Evolutionary conservation across 2,797 vertebrate species (phyloP).

Genomic region (Bradypodion ventrale): DNA sequence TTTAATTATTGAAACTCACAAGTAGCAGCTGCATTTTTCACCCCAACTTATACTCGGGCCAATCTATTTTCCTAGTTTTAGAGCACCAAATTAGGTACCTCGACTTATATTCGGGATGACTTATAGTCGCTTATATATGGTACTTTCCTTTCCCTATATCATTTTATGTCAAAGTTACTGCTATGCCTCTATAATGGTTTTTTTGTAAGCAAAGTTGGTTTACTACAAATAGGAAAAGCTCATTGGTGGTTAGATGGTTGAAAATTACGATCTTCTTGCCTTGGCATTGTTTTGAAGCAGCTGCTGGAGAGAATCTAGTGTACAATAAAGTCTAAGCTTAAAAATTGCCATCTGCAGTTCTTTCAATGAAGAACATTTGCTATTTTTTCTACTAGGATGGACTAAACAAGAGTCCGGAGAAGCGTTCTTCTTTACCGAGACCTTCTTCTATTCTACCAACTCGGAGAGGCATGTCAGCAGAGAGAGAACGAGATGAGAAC

Average conservation of each 20-base stretch:
- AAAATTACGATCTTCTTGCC: background rate
- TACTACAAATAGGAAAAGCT: background rate
- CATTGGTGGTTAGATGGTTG: background rate
- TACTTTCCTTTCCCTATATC: background rate
- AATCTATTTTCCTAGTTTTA: too few relatives aligned
- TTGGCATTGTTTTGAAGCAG: background rate
- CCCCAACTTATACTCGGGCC: too few relatives aligned
- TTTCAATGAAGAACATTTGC: conserved; percentile 9
- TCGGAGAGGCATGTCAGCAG: conserved; percentile 83
- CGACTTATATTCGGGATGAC: too few relatives aligned
- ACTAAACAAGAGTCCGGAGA: conserved; percentile 89
- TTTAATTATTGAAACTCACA: too few relatives aligned
- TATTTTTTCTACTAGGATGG: conserved; percentile 83
- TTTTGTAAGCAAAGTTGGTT: background rate
- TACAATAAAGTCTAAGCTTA: background rate
- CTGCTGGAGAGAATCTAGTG: background rate
- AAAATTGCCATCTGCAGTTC: background rate
- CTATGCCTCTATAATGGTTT: background rate
- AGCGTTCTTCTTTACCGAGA: conserved; percentile 88
- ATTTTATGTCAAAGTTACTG: background rate
- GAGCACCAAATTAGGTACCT: too few relatives aligned
- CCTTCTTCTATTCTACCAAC: conserved; percentile 88
- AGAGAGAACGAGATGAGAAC: conserved; percentile 90
- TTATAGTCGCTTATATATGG: too few relatives aligned
- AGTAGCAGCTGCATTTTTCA: too few relatives aligned